A percentile compares a stretch with the other conserved stretches of the same genome.
These are phyloP conservation scores for Capitella teleta DNA, from an alignment of 1,140 invertebrate species.

Conservation along the genomic window DNA sequence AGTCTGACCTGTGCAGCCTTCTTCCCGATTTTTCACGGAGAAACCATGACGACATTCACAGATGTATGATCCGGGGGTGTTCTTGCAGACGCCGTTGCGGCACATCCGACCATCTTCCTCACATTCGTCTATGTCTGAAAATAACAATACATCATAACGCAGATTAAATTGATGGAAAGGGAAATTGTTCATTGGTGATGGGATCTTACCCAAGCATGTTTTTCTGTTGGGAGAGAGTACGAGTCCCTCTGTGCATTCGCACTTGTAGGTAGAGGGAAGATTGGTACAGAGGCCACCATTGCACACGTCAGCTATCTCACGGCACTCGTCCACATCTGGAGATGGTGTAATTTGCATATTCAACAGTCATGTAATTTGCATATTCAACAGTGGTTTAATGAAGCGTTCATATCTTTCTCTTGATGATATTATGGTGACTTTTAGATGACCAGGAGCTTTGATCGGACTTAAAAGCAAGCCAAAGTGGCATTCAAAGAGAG, in stretches of 20 bases:
- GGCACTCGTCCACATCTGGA: conserved; percentile 50
- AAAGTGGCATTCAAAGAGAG: not conserved
- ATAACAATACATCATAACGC: too few species aligned
- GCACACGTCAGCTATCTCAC: conserved; percentile 66
- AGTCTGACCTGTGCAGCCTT: conserved; percentile 37
- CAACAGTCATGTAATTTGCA: not conserved
- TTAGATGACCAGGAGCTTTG: not conserved
- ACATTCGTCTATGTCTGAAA: conserved; percentile 56
- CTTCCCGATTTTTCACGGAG: conserved; percentile 31
- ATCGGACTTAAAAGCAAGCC: not conserved
- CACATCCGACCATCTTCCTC: conserved; percentile 49
- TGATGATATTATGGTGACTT: not conserved
- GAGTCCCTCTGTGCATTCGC: conserved; percentile 65
- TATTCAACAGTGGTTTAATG: not conserved
- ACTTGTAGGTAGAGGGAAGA: conserved; percentile 61
- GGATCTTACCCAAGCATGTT: conserved; percentile 61
- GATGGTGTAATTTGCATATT: not conserved
- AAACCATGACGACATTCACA: conserved; percentile 77
- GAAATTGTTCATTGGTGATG: too few species aligned
- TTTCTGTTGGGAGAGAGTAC: conserved; percentile 55
- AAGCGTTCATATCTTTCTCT: not conserved
- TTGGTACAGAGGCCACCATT: conserved; percentile 73
- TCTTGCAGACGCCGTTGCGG: conserved; percentile 69
- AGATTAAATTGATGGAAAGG: too few species aligned
- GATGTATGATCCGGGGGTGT: conserved; percentile 63